phyloP scores from a whole-genome alignment of 2,113 vertebrate species.

The Platichthys flesus region DNA sequence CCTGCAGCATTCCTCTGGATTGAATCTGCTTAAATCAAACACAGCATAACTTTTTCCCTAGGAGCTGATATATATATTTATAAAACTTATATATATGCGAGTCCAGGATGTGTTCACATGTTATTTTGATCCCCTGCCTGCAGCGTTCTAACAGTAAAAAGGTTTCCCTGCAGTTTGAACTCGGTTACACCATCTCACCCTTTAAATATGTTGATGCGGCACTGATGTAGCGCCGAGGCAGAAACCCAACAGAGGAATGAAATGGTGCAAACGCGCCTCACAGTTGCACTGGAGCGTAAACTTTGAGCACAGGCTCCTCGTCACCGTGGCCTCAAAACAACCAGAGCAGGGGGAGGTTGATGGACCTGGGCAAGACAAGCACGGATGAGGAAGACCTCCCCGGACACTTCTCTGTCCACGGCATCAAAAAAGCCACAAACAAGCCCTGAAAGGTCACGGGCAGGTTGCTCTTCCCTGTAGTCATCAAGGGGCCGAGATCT shows the following conservation, averaged over 20 bases:
- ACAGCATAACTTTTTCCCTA: constrained; percentile 1
- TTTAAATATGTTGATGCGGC: constrained; percentile 47
- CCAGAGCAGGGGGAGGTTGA: constrained; percentile 33
- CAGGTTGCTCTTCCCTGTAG: constrained; percentile 25
- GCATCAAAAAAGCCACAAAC: constrained; percentile 52
- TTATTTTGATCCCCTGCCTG: constrained; percentile 36
- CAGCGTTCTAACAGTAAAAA: constrained; percentile 45
- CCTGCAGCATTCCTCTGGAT: constrained; percentile 19
- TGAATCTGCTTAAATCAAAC: constrained; percentile 27
- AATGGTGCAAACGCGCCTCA: constrained; percentile 1
- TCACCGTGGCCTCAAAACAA: constrained; percentile 18
- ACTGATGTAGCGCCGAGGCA: constrained; percentile 31
- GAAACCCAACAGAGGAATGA: neutral
- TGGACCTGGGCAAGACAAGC: constrained; percentile 49
- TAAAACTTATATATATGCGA: neutral
- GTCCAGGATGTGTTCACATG: constrained; percentile 26
- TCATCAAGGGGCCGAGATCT: constrained; percentile 25
- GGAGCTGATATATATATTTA: constrained; percentile 12
- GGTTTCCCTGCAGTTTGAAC: constrained; percentile 33
- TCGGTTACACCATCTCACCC: constrained; percentile 11
- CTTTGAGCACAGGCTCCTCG: constrained; percentile 23
- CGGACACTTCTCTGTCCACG: constrained; percentile 55
- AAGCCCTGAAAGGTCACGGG: constrained; percentile 56
- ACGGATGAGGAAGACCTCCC: constrained; percentile 51
- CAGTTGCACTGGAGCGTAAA: constrained; percentile 7